Percentiles rank a stretch among this genome's conserved stretches.
phyloP scores from a whole-genome alignment of 2,888 invertebrate species.

The Caenorhabditis panamensis region DNA sequence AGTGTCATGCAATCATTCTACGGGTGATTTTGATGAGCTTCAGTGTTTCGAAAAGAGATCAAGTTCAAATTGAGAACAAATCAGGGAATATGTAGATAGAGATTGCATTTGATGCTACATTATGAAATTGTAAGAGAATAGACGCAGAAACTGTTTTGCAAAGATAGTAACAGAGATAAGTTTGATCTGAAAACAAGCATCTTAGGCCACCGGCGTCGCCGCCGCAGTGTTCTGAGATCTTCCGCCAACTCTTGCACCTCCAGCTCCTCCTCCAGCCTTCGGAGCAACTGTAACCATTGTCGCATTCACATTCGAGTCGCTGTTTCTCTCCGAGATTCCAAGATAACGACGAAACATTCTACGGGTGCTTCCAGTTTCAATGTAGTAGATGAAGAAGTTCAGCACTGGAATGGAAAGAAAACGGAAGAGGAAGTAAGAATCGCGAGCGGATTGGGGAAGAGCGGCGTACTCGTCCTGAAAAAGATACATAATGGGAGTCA shows the following conservation, averaged over 20 bases:
- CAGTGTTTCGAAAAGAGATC: too few species aligned
- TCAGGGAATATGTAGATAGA: too few species aligned
- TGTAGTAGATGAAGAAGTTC: constrained; percentile 38
- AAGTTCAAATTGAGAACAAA: too few species aligned
- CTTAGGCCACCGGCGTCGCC: neutral
- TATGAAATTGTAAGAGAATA: too few species aligned
- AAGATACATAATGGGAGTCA: too few species aligned
- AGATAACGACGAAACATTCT: constrained; percentile 16
- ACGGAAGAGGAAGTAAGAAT: constrained; percentile 14
- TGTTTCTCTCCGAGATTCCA: neutral
- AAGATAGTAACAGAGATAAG: too few species aligned
- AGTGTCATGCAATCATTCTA: too few species aligned
- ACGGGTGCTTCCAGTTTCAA: constrained; percentile 23
- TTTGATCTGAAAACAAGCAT: too few species aligned
- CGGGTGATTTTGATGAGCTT: too few species aligned
- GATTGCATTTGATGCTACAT: too few species aligned
- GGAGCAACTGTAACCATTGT: constrained; percentile 26
- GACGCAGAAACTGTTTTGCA: too few species aligned
- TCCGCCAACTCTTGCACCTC: neutral
- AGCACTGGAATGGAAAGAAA: constrained; percentile 18
- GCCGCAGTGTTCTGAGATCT: neutral
- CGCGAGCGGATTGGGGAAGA: neutral
- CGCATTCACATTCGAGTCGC: neutral
- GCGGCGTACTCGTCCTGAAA: constrained; percentile 6
- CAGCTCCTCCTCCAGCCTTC: neutral